phyloP scores from a whole-genome alignment of 1,140 invertebrate species.

The Pygmarrhopalites habei region DNA sequence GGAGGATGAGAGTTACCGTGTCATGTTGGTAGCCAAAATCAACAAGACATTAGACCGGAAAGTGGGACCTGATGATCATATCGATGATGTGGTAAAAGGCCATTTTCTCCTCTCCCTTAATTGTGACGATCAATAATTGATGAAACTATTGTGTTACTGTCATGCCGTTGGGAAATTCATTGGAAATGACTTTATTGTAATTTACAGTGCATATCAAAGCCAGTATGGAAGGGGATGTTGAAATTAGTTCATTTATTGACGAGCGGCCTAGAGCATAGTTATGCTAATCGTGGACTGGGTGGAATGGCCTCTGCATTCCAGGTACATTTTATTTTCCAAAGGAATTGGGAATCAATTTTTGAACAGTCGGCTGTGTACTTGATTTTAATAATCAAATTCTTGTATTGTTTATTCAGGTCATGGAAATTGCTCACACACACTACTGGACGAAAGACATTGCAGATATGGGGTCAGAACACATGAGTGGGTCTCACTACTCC shows the following conservation, averaged over 20 bases:
- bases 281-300: slow-evolving; percentile 84
- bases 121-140: too few species aligned
- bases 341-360: too few species aligned
- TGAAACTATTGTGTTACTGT: too few species aligned
- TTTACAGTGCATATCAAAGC: slow-evolving; percentile 70
- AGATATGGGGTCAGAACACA: slow-evolving; percentile 48
- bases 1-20: slow-evolving; percentile 98
- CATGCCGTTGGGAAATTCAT: too few species aligned
- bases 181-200: neutral
- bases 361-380: too few species aligned
- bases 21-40: slow-evolving; percentile 88
- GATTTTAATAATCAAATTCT: too few species aligned
- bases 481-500: slow-evolving; percentile 42
- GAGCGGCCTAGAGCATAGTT: slow-evolving; percentile 84
- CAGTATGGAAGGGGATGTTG: slow-evolving; percentile 94
- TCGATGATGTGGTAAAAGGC: slow-evolving; percentile 88
- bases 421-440: slow-evolving; percentile 76
- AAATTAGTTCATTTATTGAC: slow-evolving; percentile 83
- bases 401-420: slow-evolving; percentile 20
- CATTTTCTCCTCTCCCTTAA: neutral
- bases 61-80: slow-evolving; percentile 89
- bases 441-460: slow-evolving; percentile 86
- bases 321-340: slow-evolving; percentile 57
- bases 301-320: slow-evolving; percentile 97
- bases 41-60: slow-evolving; percentile 91